Evolutionary conservation across 2,797 vertebrate species (phyloP).

Genomic region (Micropoecilia bifurca): DNA sequence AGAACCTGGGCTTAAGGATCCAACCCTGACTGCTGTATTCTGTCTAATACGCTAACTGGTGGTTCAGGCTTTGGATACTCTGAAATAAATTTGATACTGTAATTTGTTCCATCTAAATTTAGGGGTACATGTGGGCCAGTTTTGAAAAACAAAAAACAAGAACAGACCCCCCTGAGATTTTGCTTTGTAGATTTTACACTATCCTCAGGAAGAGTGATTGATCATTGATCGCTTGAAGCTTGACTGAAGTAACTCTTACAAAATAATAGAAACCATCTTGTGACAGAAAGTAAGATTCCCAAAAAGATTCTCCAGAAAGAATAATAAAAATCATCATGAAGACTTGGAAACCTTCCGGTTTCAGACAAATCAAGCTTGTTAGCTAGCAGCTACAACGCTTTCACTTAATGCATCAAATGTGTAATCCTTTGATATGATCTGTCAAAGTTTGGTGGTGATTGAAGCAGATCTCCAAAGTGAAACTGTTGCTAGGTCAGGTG

Average conservation of each 20-base stretch:
- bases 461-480: neutral
- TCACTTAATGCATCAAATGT: neutral
- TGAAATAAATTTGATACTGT: neutral
- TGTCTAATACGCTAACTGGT: neutral
- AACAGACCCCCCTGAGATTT: neutral
- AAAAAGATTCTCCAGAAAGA: neutral
- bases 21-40: neutral
- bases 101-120: neutral
- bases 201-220: neutral
- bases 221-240: neutral
- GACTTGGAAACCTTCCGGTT: neutral
- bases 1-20: neutral
- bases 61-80: neutral
- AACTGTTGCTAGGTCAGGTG: neutral
- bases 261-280: neutral
- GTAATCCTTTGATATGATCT: neutral
- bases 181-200: neutral
- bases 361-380: neutral
- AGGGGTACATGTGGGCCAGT: neutral
- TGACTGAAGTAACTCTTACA: neutral
- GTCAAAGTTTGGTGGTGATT: neutral
- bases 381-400: neutral
- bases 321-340: neutral
- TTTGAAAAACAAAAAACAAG: neutral
- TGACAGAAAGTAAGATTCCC: neutral